Evolutionary conservation across 1,140 invertebrate species (phyloP).

Genomic region (Aphidius gifuensis): DNA sequence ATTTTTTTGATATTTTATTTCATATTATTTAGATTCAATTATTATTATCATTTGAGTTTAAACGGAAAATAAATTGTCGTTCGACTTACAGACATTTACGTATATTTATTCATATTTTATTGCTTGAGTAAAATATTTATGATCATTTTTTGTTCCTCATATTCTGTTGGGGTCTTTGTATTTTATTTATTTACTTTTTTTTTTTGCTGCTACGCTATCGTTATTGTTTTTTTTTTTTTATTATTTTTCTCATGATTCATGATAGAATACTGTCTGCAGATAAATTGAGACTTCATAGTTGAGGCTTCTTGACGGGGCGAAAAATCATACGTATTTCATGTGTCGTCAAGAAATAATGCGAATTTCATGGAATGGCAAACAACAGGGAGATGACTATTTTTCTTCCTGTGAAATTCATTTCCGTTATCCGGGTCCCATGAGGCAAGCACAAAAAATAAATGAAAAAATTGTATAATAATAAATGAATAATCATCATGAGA

Average conservation of each 20-base stretch:
- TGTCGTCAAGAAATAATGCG: conserved; percentile 2
- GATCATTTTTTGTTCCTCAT: background rate
- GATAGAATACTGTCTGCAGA: conserved; percentile 3
- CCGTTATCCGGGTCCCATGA: conserved; percentile 11
- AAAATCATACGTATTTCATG: conserved; percentile 9
- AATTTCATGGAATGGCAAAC: conserved; percentile 20
- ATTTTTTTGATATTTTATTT: too few relatives aligned
- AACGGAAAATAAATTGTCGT: too few relatives aligned
- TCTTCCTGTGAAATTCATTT: conserved; percentile 9
- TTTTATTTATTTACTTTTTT: background rate
- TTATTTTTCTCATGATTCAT: background rate
- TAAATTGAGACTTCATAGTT: conserved; percentile 10
- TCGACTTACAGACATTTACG: too few relatives aligned
- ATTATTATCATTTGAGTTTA: too few relatives aligned
- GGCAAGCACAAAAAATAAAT: background rate
- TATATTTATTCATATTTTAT: too few relatives aligned
- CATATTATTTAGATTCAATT: too few relatives aligned
- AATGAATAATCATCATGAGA: background rate
- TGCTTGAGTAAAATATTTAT: too few relatives aligned
- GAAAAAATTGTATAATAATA: too few relatives aligned
- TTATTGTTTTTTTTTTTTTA: too few relatives aligned
- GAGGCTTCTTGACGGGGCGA: conserved; percentile 14
- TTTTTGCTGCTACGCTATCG: background rate
- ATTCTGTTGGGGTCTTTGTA: too few relatives aligned
- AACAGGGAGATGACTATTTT: conserved; percentile 11